phyloP scores from a whole-genome alignment of 2,888 invertebrate genomes.

The Cephus spinipes region DNA sequence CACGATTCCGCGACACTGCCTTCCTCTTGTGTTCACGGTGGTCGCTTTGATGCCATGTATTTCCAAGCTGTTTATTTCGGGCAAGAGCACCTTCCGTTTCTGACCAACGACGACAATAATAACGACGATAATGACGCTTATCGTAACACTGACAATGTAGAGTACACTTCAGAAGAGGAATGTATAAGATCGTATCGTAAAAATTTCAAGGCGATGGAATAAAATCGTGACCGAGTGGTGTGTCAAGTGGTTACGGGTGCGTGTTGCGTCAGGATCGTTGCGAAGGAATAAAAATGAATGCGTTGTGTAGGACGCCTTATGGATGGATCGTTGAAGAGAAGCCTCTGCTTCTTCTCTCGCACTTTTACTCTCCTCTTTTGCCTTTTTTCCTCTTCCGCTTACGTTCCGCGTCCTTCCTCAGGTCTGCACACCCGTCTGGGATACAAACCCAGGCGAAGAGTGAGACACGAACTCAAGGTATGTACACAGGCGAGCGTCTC shows the following conservation, averaged over 20 bases:
- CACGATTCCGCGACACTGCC: slow-evolving; percentile 9
- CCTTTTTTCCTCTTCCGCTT: neutral
- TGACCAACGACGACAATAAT: neutral
- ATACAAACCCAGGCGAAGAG: no score
- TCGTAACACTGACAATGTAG: neutral
- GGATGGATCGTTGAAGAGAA: neutral
- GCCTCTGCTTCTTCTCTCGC: neutral
- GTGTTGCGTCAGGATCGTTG: neutral
- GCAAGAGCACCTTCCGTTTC: neutral
- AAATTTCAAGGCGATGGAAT: neutral
- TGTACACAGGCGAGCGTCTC: no score
- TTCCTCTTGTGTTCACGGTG: slow-evolving; percentile 13
- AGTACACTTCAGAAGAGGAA: neutral
- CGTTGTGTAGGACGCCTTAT: neutral
- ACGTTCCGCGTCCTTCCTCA: neutral
- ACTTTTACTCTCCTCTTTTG: neutral
- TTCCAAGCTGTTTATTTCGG: slow-evolving; percentile 6
- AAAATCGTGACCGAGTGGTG: neutral
- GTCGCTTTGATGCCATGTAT: slow-evolving; percentile 22
- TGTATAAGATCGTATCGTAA: neutral
- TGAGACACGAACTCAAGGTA: no score
- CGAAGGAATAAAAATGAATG: neutral
- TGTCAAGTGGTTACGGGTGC: neutral
- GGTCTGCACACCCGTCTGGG: no score
- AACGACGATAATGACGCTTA: neutral